Conservation (phyloP, 2,113 vertebrate genomes). For the Silurus glanis region DNA sequence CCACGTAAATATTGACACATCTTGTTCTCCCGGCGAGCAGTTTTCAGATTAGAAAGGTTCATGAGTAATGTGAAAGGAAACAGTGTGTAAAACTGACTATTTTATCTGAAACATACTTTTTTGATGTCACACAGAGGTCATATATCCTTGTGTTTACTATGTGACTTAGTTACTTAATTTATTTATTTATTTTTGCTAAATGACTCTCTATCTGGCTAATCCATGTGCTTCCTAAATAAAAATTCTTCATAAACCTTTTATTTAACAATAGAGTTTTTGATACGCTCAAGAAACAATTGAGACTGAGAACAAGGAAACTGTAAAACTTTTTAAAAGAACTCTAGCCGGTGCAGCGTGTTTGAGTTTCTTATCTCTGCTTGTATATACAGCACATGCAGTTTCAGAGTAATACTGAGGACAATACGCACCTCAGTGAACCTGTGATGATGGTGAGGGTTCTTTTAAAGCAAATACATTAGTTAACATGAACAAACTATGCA, state of each 20-base stretch:
- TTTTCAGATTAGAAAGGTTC: background rate
- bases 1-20: background rate
- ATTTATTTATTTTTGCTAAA: background rate
- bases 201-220: background rate
- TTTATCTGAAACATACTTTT: background rate
- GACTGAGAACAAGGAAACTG: too few species aligned
- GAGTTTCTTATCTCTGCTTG: slow-evolving; percentile 6
- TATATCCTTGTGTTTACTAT: background rate
- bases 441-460: background rate
- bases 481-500: background rate
- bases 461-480: background rate
- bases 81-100: background rate
- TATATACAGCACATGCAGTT: background rate
- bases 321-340: background rate
- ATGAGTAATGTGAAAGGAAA: background rate
- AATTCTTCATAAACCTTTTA: background rate
- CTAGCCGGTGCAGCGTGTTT: background rate
- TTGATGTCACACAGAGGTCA: background rate
- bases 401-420: background rate
- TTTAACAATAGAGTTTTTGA: background rate
- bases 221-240: background rate
- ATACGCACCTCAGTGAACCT: background rate
- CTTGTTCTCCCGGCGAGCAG: background rate
- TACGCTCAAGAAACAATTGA: background rate
- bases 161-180: background rate